Conservation (phyloP, 2,797 vertebrate species). For the Etheostoma perlongum region DNA sequence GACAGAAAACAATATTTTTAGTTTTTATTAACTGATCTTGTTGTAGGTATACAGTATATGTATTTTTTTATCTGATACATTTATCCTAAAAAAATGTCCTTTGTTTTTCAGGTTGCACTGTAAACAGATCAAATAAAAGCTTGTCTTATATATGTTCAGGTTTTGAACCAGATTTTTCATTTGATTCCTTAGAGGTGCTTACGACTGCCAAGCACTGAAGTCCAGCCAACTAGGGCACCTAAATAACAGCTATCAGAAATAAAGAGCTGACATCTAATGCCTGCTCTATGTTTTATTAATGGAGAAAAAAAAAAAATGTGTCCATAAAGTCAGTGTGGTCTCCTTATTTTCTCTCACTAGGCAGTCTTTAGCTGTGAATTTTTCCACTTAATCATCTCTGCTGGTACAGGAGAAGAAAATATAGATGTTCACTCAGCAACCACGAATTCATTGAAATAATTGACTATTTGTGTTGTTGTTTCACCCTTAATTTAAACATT, state of each 20-base stretch:
- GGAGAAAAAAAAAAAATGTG: constrained; percentile 65
- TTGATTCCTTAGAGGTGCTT: constrained; percentile 68
- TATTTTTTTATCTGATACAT: background rate
- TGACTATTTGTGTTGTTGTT: background rate
- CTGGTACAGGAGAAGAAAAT: constrained; percentile 1
- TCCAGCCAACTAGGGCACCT: constrained; percentile 76
- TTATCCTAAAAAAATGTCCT: background rate
- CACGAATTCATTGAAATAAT: background rate
- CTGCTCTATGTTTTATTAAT: constrained; percentile 67
- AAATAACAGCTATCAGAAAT: constrained; percentile 73
- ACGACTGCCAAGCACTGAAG: constrained; percentile 70
- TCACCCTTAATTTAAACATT: background rate
- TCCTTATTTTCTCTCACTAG: constrained; percentile 67
- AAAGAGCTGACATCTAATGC: constrained; percentile 70
- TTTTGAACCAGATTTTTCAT: constrained; percentile 72
- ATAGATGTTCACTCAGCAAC: background rate
- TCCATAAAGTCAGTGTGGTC: constrained; percentile 80
- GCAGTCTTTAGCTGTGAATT: constrained; percentile 59
- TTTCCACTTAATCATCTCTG: constrained; percentile 65
- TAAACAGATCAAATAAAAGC: constrained; percentile 43
- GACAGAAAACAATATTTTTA: constrained; percentile 2
- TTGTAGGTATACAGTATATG: background rate
- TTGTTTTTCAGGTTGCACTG: constrained; percentile 39
- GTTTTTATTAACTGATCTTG: constrained; percentile 10
- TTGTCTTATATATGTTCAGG: constrained; percentile 35